Evolutionary conservation across 2,888 invertebrate genomes (phyloP).

Genomic region (Colostygia pectinataria): DNA sequence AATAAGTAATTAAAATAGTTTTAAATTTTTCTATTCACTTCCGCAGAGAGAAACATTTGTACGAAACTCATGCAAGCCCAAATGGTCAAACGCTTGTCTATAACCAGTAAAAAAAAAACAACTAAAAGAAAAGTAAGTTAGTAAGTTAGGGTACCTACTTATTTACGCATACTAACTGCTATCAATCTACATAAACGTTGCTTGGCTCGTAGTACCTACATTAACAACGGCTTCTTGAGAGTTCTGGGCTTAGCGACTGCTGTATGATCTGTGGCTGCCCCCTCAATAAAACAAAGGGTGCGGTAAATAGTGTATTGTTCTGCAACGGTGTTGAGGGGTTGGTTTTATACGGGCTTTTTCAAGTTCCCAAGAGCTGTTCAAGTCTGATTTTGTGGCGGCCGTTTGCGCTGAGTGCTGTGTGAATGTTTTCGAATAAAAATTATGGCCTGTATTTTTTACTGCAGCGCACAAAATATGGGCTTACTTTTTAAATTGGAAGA

Average conservation of each 20-base stretch:
- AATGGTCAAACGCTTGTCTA: too few relatives aligned
- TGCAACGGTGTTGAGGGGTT: conserved; percentile 24
- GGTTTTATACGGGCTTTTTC: conserved; percentile 31
- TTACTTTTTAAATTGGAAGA: not conserved
- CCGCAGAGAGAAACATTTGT: too few relatives aligned
- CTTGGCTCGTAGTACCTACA: conserved; percentile 1
- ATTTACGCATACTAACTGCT: not conserved
- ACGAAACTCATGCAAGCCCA: too few relatives aligned
- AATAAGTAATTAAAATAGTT: too few relatives aligned
- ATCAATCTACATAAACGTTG: not conserved
- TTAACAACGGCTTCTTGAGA: conserved; percentile 3
- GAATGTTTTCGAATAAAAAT: conserved; percentile 16
- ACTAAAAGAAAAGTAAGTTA: too few relatives aligned
- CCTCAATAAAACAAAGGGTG: conserved; percentile 60
- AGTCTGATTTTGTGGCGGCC: conserved; percentile 17
- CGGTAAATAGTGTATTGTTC: conserved; percentile 73
- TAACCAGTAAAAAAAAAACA: too few relatives aligned
- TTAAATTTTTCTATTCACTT: too few relatives aligned
- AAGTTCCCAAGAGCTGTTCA: conserved; percentile 35
- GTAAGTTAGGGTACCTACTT: too few relatives aligned
- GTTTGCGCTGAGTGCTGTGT: conserved; percentile 37
- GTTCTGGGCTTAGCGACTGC: conserved; percentile 1
- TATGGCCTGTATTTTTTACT: conserved; percentile 1
- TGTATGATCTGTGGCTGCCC: conserved; percentile 13
- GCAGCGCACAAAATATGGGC: not conserved